phyloP scores from a whole-genome alignment of 1,140 invertebrate species.

The Drosophila erecta region DNA sequence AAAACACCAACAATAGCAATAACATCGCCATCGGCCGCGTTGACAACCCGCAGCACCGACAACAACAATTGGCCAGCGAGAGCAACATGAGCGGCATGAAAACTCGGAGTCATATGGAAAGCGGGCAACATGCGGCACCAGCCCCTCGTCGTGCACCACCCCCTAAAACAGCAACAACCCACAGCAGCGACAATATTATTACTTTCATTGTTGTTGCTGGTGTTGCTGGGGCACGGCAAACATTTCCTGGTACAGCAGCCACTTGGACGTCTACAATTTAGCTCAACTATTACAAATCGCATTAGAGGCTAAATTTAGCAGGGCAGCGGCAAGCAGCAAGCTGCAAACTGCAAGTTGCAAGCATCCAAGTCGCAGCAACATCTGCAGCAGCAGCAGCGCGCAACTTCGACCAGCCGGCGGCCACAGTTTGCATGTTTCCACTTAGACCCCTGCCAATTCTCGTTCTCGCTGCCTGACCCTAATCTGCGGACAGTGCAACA shows the following conservation, averaged over 20 bases:
- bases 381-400: slow-evolving; percentile 4
- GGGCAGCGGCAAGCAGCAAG: slow-evolving; percentile 13
- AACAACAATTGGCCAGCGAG: slow-evolving; percentile 23
- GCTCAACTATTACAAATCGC: slow-evolving; percentile 80
- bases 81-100: slow-evolving; percentile 59
- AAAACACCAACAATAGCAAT: slow-evolving; percentile 23
- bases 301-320: slow-evolving; percentile 80
- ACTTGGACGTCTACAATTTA: slow-evolving; percentile 66
- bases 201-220: slow-evolving; percentile 59
- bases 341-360: slow-evolving; percentile 3
- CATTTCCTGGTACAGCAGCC: slow-evolving; percentile 75
- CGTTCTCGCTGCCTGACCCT: slow-evolving; percentile 45
- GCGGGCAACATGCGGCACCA: slow-evolving; percentile 45
- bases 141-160: slow-evolving; percentile 6
- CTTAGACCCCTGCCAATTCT: slow-evolving; percentile 39
- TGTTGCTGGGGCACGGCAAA: slow-evolving; percentile 48
- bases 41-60: slow-evolving; percentile 63
- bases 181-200: slow-evolving; percentile 71
- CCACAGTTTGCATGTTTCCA: slow-evolving; percentile 54
- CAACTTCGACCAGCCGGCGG: slow-evolving; percentile 31
- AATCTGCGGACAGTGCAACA: slow-evolving; percentile 62
- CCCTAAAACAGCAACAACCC: slow-evolving; percentile 33
- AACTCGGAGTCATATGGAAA: slow-evolving; percentile 65
- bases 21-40: slow-evolving; percentile 42
- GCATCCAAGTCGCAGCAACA: slow-evolving; percentile 16